phyloP scores from a whole-genome alignment of 2,113 vertebrate genomes.

The Mobula hypostoma region DNA sequence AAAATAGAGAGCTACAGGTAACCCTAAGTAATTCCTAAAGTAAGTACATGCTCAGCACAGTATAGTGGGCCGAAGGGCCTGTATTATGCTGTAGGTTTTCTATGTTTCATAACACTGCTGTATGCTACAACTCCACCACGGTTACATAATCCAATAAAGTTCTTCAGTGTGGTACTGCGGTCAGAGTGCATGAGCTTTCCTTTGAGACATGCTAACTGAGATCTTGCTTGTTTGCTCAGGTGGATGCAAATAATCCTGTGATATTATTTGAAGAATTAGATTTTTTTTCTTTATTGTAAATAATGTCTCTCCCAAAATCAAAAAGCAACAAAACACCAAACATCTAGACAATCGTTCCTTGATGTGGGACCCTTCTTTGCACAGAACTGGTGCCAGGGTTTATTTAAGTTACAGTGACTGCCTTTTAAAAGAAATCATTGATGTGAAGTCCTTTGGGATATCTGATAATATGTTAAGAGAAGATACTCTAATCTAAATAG shows the following conservation, averaged over 20 bases:
- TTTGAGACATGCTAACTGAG: not conserved
- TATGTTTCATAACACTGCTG: not conserved
- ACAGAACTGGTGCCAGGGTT: not conserved
- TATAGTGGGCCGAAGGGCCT: too few relatives aligned
- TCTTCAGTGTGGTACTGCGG: not conserved
- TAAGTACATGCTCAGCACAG: too few relatives aligned
- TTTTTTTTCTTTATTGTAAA: not conserved
- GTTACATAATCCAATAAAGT: not conserved
- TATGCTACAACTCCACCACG: not conserved
- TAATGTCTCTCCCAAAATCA: not conserved
- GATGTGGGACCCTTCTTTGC: not conserved
- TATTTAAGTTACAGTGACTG: not conserved
- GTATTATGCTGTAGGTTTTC: too few relatives aligned
- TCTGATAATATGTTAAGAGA: not conserved
- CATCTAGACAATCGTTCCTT: not conserved
- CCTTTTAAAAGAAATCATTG: not conserved
- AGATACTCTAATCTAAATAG: not conserved
- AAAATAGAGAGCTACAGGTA: too few relatives aligned
- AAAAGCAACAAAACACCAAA: not conserved
- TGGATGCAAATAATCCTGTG: not conserved
- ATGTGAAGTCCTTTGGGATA: not conserved
- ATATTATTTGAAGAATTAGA: not conserved
- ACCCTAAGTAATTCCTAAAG: too few relatives aligned
- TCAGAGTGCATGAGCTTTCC: not conserved
- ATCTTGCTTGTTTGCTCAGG: not conserved